phyloP scores from a whole-genome alignment of 2,113 vertebrate genomes.

The Copsychus sechellarum region DNA sequence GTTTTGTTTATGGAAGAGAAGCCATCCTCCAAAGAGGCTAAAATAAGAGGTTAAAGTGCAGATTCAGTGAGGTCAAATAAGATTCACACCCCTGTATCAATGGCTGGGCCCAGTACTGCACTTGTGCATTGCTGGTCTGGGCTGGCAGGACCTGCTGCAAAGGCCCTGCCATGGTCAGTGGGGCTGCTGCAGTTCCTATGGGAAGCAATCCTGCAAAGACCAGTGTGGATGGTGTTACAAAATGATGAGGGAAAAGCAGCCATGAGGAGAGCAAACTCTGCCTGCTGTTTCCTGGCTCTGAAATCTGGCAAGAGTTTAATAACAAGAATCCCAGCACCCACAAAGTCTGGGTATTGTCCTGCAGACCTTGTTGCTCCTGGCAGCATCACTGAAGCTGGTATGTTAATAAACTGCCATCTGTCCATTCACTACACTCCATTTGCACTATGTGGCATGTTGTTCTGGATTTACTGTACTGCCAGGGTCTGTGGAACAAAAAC shows the following conservation, averaged over 20 bases:
- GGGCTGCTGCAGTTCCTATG: background rate
- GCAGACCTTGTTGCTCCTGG: background rate
- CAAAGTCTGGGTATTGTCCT: background rate
- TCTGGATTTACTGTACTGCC: background rate
- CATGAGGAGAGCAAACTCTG: background rate
- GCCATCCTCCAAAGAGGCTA: fast-evolving
- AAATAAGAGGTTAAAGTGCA: background rate
- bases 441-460: background rate
- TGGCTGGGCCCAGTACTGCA: background rate
- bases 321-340: background rate
- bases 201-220: background rate
- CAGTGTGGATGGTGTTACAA: background rate
- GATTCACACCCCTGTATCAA: background rate
- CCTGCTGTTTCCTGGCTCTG: background rate
- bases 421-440: background rate
- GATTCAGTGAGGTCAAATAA: background rate
- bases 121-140: background rate
- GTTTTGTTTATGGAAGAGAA: background rate
- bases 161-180: background rate
- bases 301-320: background rate
- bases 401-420: background rate
- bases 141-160: background rate
- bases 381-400: background rate
- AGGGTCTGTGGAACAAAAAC: background rate
- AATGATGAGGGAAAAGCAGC: background rate